phyloP scores from a whole-genome alignment of 2,113 vertebrate genomes.

The Notarius quadriscutis region DNA sequence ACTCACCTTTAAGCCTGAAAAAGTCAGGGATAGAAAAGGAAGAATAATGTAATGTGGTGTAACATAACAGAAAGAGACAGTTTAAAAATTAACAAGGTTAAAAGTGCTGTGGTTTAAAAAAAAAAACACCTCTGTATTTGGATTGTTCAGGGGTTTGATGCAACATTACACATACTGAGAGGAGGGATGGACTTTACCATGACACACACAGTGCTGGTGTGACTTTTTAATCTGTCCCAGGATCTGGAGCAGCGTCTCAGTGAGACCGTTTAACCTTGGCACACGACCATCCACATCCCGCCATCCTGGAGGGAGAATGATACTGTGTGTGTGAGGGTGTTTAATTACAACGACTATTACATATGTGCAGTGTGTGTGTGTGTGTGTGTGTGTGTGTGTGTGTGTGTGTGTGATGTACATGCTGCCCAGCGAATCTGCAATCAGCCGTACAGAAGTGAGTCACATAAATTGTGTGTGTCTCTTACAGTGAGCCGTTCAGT shows the following conservation, averaged over 20 bases:
- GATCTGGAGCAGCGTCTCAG: slow-evolving; percentile 82
- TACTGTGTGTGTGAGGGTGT: neutral
- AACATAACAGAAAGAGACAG: neutral
- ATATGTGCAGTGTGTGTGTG: neutral
- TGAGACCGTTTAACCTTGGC: slow-evolving; percentile 77
- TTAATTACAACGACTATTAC: slow-evolving; percentile 28
- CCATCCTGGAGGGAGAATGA: slow-evolving; percentile 76
- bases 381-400: neutral
- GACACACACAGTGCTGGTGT: slow-evolving; percentile 84
- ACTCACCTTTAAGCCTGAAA: neutral
- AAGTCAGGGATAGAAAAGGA: neutral
- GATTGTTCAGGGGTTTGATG: neutral
- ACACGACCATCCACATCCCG: slow-evolving; percentile 77
- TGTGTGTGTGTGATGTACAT: neutral
- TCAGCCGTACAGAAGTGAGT: neutral
- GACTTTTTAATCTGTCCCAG: slow-evolving; percentile 83
- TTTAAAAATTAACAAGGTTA: neutral
- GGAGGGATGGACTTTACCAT: slow-evolving; percentile 71
- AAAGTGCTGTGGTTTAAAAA: neutral
- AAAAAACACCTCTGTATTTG: neutral
- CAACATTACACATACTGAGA: neutral
- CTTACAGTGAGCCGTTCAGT: neutral
- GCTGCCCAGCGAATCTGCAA: neutral
- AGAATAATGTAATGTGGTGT: neutral
- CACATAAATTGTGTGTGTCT: neutral